These are phyloP conservation scores for Rhinolophus ferrumequinum DNA, from an alignment of 2,113 vertebrate species.

Conservation along the genomic window DNA sequence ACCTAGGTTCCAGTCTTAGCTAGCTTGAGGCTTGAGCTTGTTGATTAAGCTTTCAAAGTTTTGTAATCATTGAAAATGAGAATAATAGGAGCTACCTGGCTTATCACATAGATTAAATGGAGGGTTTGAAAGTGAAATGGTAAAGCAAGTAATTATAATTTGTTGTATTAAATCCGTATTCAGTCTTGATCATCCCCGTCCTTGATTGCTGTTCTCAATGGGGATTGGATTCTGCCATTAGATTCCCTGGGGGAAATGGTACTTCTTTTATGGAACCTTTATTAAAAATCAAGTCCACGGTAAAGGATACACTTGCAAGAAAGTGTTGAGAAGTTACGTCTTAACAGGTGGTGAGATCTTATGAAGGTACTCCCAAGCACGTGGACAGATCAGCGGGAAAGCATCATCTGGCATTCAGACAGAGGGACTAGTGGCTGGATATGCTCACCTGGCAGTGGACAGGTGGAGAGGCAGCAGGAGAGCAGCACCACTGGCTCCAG, in stretches of 20 bases:
- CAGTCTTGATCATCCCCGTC: neutral
- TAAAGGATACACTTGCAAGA: neutral
- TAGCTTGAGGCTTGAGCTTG: neutral
- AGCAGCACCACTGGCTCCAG: constrained; percentile 67
- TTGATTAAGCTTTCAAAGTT: neutral
- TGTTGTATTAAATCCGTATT: neutral
- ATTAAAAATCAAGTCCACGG: neutral
- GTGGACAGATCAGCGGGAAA: constrained; percentile 69
- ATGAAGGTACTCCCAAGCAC: constrained; percentile 60
- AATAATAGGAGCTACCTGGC: neutral
- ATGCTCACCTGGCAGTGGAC: constrained; percentile 77
- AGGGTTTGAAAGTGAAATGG: neutral
- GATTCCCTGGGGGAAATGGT: neutral
- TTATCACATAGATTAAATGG: neutral
- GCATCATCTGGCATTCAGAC: constrained; percentile 74
- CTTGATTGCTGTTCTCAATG: neutral
- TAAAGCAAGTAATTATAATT: neutral
- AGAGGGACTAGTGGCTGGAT: constrained; percentile 65
- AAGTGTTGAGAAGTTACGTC: constrained; percentile 9
- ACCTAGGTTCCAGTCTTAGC: neutral
- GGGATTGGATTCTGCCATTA: neutral
- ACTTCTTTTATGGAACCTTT: neutral
- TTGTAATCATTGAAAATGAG: neutral
- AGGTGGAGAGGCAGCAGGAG: constrained; percentile 84
- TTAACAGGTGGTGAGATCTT: neutral